Base-by-base conservation (phyloP, 2,113 vertebrate genomes). In the Bujurquina vittata region DNA sequence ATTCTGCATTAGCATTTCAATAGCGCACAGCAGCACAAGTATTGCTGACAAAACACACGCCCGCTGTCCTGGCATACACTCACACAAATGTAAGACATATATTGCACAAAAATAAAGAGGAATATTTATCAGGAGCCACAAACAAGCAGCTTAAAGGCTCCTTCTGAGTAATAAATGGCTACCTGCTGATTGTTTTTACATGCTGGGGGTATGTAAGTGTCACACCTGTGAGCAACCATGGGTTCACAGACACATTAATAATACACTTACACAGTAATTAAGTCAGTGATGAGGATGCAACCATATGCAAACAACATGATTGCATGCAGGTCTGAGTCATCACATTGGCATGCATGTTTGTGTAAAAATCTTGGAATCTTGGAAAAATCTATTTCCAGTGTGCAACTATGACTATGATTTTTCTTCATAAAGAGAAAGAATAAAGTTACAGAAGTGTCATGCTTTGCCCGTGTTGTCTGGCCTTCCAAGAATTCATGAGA, bases 1-100 rank as follows among this genome's bases (percentile, higher is more conserved):
- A 84, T 57, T 63, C 7, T n/a, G 73, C 77, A 91, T 90, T 92
- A 85, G 84, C 89, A 91, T 91, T 46, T 89, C 81, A 88, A 92
- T 89, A n/a, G 77, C 4, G 20, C 72, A 77, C 72, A 11, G 69
- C 22, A 55, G 63, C 83, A 79, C 17, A n/a, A 88, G 79, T 65
- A 49, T 40, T 74, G 77, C 89, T 81, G 87, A 84, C 78, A 91
- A 72, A 82, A 78, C 57, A 84, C 81, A 87, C 86, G 87, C 60
- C 72, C 20, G 74, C 52, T 12, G 54, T 35, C 31, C 33, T 4
- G 29, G 22, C 58, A 62, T 2, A 75, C 26, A 75, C 59, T 12
- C 77, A 10, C 84, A 87, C 77, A 80, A 26, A 85, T 7, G 84
- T 63, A 22, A 54, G 11, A 2, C 72, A 26, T 17, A 18, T 57